A percentile compares a stretch with the other conserved stretches of the same genome.
These are phyloP conservation scores for Ganaspis sp. DNA, from an alignment of 1,140 invertebrate genomes.

Conservation along the genomic window DNA sequence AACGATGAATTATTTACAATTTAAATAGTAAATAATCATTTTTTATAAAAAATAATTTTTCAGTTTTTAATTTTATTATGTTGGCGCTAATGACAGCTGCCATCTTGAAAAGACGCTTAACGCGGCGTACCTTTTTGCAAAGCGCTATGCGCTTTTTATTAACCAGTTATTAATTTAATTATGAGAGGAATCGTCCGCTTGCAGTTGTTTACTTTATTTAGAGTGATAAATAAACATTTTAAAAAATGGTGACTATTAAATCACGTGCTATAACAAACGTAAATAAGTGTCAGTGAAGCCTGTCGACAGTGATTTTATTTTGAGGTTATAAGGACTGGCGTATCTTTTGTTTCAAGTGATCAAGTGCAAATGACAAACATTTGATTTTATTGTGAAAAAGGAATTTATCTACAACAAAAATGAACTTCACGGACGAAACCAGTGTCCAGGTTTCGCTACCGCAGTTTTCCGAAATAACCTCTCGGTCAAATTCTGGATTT, in stretches of 20 bases:
- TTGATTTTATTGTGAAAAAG: neutral
- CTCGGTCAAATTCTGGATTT: constrained; percentile 57
- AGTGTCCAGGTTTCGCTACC: constrained; percentile 63
- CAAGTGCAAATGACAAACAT: constrained; percentile 1
- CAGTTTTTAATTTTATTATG: constrained; percentile 12
- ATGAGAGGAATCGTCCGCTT: neutral
- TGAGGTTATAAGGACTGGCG: constrained; percentile 50
- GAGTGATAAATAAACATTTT: neutral
- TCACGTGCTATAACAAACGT: neutral
- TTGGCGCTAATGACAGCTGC: constrained; percentile 49
- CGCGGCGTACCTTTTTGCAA: constrained; percentile 54
- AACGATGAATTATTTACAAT: too few species aligned
- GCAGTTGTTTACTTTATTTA: neutral
- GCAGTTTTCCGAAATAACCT: constrained; percentile 69
- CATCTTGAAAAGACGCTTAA: constrained; percentile 60
- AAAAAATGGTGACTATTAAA: constrained; percentile 8
- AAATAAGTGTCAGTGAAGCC: constrained; percentile 4
- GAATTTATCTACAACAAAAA: constrained; percentile 48
- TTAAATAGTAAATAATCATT: neutral
- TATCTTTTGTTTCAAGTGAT: constrained; percentile 31
- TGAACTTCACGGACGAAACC: constrained; percentile 68
- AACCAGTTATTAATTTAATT: constrained; percentile 45
- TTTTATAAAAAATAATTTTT: neutral
- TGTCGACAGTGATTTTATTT: constrained; percentile 2
- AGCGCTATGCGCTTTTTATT: constrained; percentile 43